Conservation (phyloP, 2,888 invertebrate genomes). For the Lasioglossum calceatum region DNA sequence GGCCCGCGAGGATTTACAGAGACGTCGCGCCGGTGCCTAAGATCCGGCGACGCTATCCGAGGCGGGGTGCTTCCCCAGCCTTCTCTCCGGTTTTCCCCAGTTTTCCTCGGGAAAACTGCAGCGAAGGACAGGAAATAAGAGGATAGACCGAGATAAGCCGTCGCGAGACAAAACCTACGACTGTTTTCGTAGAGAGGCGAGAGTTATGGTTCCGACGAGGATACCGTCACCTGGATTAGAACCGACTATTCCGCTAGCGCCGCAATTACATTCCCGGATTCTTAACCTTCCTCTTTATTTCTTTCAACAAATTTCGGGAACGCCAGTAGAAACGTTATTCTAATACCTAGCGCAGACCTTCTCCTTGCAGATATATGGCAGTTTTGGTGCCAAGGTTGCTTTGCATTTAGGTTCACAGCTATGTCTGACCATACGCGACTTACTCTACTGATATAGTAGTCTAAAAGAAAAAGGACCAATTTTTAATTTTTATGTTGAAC, state of each 20-base stretch:
- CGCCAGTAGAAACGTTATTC: background rate
- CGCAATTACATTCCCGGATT: constrained; percentile 34
- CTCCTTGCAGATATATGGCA: no score
- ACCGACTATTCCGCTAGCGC: constrained; percentile 21
- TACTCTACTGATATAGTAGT: background rate
- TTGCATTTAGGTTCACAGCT: background rate
- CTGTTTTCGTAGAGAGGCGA: constrained; percentile 42
- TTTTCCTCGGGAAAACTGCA: constrained; percentile 38
- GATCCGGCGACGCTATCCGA: constrained; percentile 42
- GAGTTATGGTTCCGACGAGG: constrained; percentile 56
- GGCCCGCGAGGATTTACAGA: constrained; percentile 46
- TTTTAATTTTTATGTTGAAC: background rate
- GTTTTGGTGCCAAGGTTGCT: background rate
- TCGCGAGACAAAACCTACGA: constrained; percentile 46
- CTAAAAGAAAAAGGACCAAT: no score
- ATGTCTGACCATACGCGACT: background rate
- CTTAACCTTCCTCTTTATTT: background rate
- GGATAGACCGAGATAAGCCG: constrained; percentile 53
- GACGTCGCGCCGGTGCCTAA: constrained; percentile 26
- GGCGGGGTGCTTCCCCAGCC: constrained; percentile 9
- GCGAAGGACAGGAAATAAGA: constrained; percentile 22
- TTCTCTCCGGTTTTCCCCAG: constrained; percentile 8
- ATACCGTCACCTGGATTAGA: constrained; percentile 50
- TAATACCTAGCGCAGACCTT: background rate
- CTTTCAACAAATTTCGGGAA: background rate